Evolutionary conservation across 64 coral and sea anemone species (phyloP).

Genomic region (Dendronephthya gigantea): DNA sequence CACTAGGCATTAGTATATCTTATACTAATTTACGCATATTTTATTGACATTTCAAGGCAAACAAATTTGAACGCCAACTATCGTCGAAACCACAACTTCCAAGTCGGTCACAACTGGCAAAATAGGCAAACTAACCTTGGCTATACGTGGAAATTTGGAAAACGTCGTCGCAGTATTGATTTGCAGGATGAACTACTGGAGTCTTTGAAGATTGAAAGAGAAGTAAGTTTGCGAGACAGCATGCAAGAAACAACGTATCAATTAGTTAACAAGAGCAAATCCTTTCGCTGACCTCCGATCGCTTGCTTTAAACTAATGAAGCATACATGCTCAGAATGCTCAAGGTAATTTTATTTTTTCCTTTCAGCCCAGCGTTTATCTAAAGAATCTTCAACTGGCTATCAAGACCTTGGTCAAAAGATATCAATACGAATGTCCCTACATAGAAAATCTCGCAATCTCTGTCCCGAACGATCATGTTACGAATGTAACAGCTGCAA

Average conservation of each 20-base stretch:
- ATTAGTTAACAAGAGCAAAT: too few species aligned
- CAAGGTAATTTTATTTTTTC: background rate
- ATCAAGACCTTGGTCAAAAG: background rate
- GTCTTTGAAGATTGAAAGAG: background rate
- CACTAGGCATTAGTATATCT: too few species aligned
- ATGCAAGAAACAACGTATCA: too few species aligned
- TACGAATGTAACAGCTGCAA: background rate
- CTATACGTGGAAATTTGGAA: background rate
- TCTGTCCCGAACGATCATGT: background rate
- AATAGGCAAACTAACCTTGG: background rate
- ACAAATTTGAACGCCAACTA: background rate
- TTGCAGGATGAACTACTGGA: background rate
- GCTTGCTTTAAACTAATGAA: background rate
- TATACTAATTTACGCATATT: background rate
- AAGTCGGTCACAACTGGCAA: background rate
- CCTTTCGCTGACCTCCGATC: too few species aligned
- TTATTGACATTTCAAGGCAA: background rate
- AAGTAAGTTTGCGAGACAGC: background rate
- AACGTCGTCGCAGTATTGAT: background rate
- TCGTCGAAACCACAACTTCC: background rate
- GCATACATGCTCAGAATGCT: background rate
- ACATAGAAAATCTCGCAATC: background rate
- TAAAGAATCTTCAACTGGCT: background rate
- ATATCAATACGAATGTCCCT: background rate
- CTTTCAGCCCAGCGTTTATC: background rate